Conservation (phyloP, 2,888 invertebrate genomes). For the Macrosiphum euphorbiae region DNA sequence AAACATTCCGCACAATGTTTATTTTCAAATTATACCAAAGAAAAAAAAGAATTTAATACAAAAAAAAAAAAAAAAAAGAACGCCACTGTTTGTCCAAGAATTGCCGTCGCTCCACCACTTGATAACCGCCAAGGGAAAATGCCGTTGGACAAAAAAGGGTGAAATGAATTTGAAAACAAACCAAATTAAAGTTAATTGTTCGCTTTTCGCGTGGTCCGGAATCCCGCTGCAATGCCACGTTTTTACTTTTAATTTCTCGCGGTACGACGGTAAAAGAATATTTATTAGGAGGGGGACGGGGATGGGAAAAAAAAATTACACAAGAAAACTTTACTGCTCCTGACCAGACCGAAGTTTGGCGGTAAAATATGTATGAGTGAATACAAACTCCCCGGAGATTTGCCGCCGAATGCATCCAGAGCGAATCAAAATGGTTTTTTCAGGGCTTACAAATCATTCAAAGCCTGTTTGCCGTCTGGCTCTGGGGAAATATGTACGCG, state of each 20-base stretch:
- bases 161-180: background rate
- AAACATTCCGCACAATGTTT: background rate
- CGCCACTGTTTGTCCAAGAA: background rate
- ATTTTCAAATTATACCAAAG: background rate
- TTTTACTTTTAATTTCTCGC: slow-evolving; percentile 31
- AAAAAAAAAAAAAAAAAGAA: background rate
- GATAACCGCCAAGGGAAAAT: background rate
- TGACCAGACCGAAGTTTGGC: slow-evolving; percentile 35
- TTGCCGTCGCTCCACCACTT: background rate
- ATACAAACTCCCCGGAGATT: slow-evolving; percentile 35
- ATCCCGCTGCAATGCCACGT: background rate
- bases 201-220: background rate
- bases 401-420: slow-evolving; percentile 36
- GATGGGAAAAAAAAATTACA: background rate
- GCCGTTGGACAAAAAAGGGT: background rate
- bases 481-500: slow-evolving; percentile 56
- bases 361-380: slow-evolving; percentile 56
- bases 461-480: slow-evolving; percentile 49
- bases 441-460: slow-evolving; percentile 62
- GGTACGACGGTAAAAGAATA: background rate
- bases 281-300: background rate
- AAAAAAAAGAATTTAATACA: background rate
- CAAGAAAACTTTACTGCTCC: slow-evolving; percentile 35
- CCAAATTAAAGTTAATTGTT: slow-evolving; percentile 33
- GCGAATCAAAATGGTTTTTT: slow-evolving; percentile 53